phyloP scores from a whole-genome alignment of 2,888 invertebrate species.

The Eupithecia exiguata region DNA sequence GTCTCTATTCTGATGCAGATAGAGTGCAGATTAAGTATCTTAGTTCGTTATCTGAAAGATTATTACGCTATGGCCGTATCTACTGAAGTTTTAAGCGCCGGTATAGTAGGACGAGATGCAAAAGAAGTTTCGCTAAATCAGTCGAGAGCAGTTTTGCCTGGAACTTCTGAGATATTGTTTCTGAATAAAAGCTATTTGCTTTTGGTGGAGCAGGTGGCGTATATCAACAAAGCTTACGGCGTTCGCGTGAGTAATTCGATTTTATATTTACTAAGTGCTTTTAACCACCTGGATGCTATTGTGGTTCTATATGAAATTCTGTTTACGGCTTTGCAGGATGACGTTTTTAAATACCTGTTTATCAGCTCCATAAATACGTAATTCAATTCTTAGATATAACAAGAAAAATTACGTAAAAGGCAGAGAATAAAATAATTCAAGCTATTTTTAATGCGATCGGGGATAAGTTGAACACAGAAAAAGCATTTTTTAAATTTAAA shows the following conservation, averaged over 20 bases:
- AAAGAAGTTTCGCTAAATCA: constrained; percentile 15
- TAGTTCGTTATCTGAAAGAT: constrained; percentile 30
- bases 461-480: too few species aligned
- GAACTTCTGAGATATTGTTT: constrained; percentile 31
- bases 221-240: constrained; percentile 45
- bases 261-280: constrained; percentile 6
- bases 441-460: too few species aligned
- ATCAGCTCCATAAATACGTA: neutral
- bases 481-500: too few species aligned
- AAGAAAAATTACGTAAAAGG: too few species aligned
- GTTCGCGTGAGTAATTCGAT: constrained; percentile 39
- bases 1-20: constrained; percentile 46
- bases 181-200: constrained; percentile 45
- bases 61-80: constrained; percentile 10
- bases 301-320: neutral
- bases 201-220: constrained; percentile 43
- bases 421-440: too few species aligned
- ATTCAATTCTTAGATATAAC: neutral
- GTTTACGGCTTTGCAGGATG: neutral
- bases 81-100: neutral
- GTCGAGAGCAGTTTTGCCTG: constrained; percentile 31
- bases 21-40: constrained; percentile 41
- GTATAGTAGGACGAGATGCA: neutral
- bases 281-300: neutral
- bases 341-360: neutral